Evolutionary conservation across 1,140 invertebrate species (phyloP), one percentile per base, ranked within the genome.

Genomic region (Nomia melanderi): DNA sequence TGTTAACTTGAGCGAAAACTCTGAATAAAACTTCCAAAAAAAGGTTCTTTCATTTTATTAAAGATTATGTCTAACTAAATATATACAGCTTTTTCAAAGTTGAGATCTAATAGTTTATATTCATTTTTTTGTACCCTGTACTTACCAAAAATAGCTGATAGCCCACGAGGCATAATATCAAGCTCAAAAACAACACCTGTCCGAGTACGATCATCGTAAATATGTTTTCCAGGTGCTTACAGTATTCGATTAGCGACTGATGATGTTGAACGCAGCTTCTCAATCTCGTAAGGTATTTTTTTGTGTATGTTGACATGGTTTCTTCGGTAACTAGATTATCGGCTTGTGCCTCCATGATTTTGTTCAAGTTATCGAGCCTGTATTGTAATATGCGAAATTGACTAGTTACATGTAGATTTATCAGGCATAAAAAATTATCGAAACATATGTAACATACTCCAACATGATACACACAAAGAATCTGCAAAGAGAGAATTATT

Each of bases 321-420:
- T n/a, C 47, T 5, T 50, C 20, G 47, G n/a, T n/a, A n/a, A n/a
- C n/a, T n/a, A n/a, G n/a, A n/a, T n/a, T 14, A 12, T 41, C 44
- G 44, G 17, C 29, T 1, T 25, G 7, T 14, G 5, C 1, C 0
- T 31, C 2, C 1, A 17, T 9, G 12, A 14, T 23, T 6, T 25
- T 9, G 27, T 12, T n/a, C 31, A 76, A 39, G 7, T 17, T 60
- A 0, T 23, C 36, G 23, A 87, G 12, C 17, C 74, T 41, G 12
- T 83, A 60, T 57, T 83, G 85, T 4, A 87, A 23, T 8, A 87
- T 75, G 14, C 76, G 81, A 53, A 87, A 86, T 29, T 87, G 86
- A 1, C 64, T 74, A 4, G 78, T 77, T 4, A 53, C 54, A 23
- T 84, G 78, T 2, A 86, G 29, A 29, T 77, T 79, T 0, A 83